phyloP scores from a whole-genome alignment of 2,888 invertebrate genomes.

The Cybosia mesomella region DNA sequence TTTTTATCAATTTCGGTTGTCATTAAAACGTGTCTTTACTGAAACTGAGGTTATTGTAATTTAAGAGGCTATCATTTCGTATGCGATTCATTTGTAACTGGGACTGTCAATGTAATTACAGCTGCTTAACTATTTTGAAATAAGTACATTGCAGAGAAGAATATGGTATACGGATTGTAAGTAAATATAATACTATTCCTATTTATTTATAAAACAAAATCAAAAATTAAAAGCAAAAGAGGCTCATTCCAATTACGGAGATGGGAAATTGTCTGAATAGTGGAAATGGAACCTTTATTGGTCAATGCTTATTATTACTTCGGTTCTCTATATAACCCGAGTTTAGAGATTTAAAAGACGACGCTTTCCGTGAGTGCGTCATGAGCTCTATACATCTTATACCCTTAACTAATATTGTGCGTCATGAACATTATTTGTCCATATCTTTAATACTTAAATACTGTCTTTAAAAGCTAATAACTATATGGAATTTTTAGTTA shows the following conservation, averaged over 20 bases:
- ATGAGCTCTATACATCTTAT: no score
- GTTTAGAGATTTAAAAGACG: no score
- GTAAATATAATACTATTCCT: conserved; percentile 19
- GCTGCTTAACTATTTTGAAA: background rate
- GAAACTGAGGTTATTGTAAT: conserved; percentile 2
- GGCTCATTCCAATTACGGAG: background rate
- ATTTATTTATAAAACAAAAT: background rate
- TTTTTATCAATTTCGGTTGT: background rate
- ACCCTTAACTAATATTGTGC: no score
- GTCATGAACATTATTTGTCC: no score
- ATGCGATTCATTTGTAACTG: background rate
- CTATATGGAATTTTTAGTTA: no score
- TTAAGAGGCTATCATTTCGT: background rate
- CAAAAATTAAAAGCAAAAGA: background rate
- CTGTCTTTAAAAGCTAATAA: no score
- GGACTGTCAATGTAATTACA: conserved; percentile 6
- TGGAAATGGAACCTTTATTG: no score
- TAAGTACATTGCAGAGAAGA: background rate
- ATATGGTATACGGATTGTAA: conserved; percentile 43
- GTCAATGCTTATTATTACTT: no score
- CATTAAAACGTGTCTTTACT: conserved; percentile 7
- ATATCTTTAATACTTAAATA: no score
- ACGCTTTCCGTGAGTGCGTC: no score
- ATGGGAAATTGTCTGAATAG: no score
- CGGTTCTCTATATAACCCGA: no score